Conservation (phyloP, 2,888 invertebrate genomes). For the Geophilus truncorum region DNA sequence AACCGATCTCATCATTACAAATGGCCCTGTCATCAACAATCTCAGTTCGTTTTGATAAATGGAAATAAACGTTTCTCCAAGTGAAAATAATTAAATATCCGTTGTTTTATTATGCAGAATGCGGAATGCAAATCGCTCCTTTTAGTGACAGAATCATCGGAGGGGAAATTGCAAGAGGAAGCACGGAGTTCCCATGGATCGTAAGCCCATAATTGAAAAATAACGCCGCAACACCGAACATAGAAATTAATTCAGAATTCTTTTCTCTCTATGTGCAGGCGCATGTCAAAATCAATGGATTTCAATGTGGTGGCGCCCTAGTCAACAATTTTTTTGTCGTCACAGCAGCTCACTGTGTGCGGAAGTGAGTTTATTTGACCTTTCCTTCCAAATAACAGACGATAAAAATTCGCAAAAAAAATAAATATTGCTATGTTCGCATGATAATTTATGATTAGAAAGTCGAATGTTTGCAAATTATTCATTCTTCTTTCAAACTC, state of each 20-base stretch:
- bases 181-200: constrained; percentile 38
- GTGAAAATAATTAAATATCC: background rate
- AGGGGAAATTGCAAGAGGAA: constrained; percentile 36
- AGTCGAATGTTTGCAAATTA: background rate
- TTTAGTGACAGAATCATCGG: constrained; percentile 38
- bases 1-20: constrained; percentile 13
- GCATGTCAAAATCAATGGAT: constrained; percentile 42
- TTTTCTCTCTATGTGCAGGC: constrained; percentile 38
- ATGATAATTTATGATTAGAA: background rate
- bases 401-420: background rate
- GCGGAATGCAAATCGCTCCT: constrained; percentile 36
- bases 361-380: constrained; percentile 40
- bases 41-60: constrained; percentile 8
- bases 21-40: constrained; percentile 22
- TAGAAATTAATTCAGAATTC: background rate
- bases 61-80: background rate
- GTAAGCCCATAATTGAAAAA: constrained; percentile 34
- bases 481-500: background rate
- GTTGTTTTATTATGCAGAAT: constrained; percentile 33
- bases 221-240: background rate
- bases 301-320: constrained; percentile 43
- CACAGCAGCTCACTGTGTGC: constrained; percentile 44
- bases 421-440: background rate
- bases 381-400: constrained; percentile 2
- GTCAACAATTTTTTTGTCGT: constrained; percentile 41